A percentile compares a stretch with the other conserved stretches of the same genome.
These are phyloP conservation scores for Eurois occulta DNA, from an alignment of 2,888 invertebrate genomes.

Conservation along the genomic window DNA sequence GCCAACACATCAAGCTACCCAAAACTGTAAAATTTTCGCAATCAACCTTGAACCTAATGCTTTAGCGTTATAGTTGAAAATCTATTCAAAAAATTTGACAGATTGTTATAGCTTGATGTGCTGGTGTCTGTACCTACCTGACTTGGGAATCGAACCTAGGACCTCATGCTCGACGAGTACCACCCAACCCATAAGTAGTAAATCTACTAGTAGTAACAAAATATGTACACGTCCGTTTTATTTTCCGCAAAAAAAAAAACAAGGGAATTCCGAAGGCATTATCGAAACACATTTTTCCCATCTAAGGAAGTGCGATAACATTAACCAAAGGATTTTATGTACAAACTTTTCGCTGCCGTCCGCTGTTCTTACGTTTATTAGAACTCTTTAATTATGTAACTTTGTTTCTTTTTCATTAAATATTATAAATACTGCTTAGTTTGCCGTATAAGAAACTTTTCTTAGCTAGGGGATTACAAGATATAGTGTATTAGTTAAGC, in stretches of 20 bases:
- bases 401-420: constrained; percentile 67
- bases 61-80: no score
- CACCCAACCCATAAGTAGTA: not conserved
- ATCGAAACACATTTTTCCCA: constrained; percentile 84
- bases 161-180: not conserved
- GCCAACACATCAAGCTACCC: no score
- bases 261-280: constrained; percentile 77
- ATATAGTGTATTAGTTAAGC: not conserved
- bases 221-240: constrained; percentile 53
- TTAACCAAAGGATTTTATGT: constrained; percentile 83
- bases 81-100: no score
- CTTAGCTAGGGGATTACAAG: not conserved
- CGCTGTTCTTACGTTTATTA: constrained; percentile 72
- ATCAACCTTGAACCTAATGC: no score
- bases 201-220: constrained; percentile 54
- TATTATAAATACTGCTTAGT: constrained; percentile 37
- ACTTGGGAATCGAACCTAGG: not conserved
- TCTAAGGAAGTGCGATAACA: constrained; percentile 80
- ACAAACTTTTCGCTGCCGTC: constrained; percentile 65
- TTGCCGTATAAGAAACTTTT: constrained; percentile 11
- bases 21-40: no score
- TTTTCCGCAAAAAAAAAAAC: constrained; percentile 70
- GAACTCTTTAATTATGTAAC: constrained; percentile 77
- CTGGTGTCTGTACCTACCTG: not conserved
- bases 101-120: no score